Conservation (phyloP, 2,113 vertebrate species). For the Sylvilagus bachmani region DNA sequence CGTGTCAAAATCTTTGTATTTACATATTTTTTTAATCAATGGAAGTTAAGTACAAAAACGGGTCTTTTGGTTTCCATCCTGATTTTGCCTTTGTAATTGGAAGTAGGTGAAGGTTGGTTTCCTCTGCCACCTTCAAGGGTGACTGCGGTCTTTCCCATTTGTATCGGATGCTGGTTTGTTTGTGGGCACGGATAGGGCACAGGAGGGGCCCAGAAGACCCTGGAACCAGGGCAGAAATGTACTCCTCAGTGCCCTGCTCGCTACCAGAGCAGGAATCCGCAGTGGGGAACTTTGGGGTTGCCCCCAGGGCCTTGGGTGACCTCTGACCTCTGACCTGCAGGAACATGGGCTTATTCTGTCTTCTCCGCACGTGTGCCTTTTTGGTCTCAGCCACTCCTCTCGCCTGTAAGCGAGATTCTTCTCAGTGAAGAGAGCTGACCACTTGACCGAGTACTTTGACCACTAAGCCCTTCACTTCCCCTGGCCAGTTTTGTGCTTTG, state of each 20-base stretch:
- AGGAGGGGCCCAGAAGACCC: not conserved
- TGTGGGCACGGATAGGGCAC: not conserved
- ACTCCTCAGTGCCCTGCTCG: not conserved
- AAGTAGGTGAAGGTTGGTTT: not conserved
- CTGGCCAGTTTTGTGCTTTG: not conserved
- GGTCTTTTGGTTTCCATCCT: conserved; percentile 54
- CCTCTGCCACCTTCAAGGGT: not conserved
- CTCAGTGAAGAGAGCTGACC: not conserved
- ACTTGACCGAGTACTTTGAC: not conserved
- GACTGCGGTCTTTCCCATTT: too few relatives aligned
- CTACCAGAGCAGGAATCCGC: too few relatives aligned
- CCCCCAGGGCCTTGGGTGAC: not conserved
- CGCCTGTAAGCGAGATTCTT: fast-evolving
- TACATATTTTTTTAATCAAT: conserved; percentile 74
- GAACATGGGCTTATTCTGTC: not conserved
- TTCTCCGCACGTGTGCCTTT: not conserved
- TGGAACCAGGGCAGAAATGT: not conserved
- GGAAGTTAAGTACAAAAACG: conserved; percentile 78
- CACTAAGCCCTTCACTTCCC: too few relatives aligned
- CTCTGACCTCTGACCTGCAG: not conserved
- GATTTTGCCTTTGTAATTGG: conserved; percentile 43
- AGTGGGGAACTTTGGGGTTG: not conserved
- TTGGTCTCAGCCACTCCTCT: not conserved
- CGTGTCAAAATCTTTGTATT: conserved; percentile 64
- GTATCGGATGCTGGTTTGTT: too few relatives aligned